phyloP scores from a whole-genome alignment of 2,888 invertebrate genomes.

The Proisotoma minuta region DNA sequence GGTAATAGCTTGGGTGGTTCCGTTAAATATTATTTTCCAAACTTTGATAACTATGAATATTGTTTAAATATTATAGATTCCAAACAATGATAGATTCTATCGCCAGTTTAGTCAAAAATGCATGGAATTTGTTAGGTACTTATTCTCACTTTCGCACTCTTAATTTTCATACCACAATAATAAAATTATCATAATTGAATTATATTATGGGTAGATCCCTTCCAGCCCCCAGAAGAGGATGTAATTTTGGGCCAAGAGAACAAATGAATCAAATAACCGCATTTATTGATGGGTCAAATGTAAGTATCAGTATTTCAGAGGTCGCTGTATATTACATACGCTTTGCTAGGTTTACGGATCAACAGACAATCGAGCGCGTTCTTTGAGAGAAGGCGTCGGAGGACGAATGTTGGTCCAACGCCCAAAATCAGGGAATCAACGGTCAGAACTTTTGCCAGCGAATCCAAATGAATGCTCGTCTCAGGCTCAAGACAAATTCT shows the following conservation, averaged over 20 bases:
- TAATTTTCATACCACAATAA: neutral
- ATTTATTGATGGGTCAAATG: conserved; percentile 66
- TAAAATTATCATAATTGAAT: neutral
- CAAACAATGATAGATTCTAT: conserved; percentile 52
- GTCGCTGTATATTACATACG: neutral
- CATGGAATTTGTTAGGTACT: conserved; percentile 53
- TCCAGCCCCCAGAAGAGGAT: conserved; percentile 53
- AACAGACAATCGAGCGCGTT: conserved; percentile 56
- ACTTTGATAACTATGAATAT: neutral
- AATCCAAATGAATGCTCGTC: conserved; percentile 62
- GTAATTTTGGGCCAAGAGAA: conserved; percentile 54
- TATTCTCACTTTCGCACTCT: no score
- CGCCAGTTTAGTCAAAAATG: conserved; percentile 51
- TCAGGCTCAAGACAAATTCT: conserved; percentile 27
- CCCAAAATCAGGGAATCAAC: conserved; percentile 58
- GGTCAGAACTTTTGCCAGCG: conserved; percentile 60
- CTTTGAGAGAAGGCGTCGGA: conserved; percentile 59
- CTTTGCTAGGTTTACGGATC: conserved; percentile 61
- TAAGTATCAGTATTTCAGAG: neutral
- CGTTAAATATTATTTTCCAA: no score
- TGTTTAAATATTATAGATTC: conserved; percentile 48
- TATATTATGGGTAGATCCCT: conserved; percentile 47
- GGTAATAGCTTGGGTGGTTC: no score
- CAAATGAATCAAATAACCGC: conserved; percentile 73
- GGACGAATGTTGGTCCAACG: conserved; percentile 63